These are phyloP conservation scores for Acanthurus lineatus DNA, from an alignment of 2,797 vertebrate species.

Conservation along the genomic window DNA sequence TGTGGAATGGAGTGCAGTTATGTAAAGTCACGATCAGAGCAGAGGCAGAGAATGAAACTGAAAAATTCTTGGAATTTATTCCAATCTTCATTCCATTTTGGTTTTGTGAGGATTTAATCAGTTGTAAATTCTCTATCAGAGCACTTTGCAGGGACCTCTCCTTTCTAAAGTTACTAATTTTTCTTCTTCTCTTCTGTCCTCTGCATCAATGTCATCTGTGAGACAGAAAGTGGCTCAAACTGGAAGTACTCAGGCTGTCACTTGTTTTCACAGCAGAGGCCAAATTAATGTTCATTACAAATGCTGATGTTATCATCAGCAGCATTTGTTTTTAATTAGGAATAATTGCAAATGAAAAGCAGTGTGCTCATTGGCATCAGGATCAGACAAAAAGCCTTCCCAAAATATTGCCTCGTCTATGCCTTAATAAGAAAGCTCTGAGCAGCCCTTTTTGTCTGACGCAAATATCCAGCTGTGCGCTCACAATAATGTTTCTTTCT, in stretches of 20 bases:
- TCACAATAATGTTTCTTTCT: constrained; percentile 30
- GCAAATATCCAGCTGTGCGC: constrained; percentile 41
- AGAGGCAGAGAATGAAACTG: constrained; percentile 7
- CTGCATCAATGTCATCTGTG: not conserved
- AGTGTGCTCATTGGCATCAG: not conserved
- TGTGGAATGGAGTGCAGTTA: constrained; percentile 9
- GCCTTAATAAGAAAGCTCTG: constrained; percentile 15
- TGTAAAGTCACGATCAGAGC: not conserved
- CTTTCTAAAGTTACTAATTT: constrained; percentile 18
- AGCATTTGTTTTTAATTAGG: not conserved
- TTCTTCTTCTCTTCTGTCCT: constrained; percentile 1
- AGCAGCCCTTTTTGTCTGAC: constrained; percentile 3
- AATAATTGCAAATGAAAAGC: constrained; percentile 3
- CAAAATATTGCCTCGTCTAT: not conserved
- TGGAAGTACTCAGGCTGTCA: constrained; percentile 10
- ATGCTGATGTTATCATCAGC: not conserved
- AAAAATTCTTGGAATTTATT: constrained; percentile 5
- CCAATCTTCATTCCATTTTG: constrained; percentile 6
- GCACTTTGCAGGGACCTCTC: constrained; percentile 21
- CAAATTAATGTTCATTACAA: constrained; percentile 34
- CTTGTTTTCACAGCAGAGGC: constrained; percentile 20
- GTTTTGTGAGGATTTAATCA: constrained; percentile 33
- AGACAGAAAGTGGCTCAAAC: constrained; percentile 1
- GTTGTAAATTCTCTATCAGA: constrained; percentile 17
- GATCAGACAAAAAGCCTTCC: constrained; percentile 3